Conservation (phyloP, 2,797 vertebrate species). For the Bovichtus variegatus region DNA sequence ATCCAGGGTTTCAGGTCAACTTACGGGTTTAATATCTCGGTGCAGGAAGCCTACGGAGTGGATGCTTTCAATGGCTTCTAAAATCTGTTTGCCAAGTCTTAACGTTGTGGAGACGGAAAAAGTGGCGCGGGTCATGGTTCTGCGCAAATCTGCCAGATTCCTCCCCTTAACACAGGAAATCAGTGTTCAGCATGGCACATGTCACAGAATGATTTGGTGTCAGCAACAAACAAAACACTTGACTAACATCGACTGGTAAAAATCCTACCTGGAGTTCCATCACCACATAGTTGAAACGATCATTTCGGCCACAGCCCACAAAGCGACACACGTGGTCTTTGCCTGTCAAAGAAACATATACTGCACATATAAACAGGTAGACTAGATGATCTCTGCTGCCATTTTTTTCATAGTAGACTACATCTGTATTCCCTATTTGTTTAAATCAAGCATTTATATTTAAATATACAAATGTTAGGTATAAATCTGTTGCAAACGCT, state of each 20-base stretch:
- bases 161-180: slow-evolving; percentile 85
- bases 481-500: background rate
- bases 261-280: slow-evolving; percentile 96
- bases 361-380: background rate
- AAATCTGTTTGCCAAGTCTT: slow-evolving; percentile 94
- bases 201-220: background rate
- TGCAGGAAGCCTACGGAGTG: slow-evolving; percentile 98
- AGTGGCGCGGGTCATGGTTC: slow-evolving; percentile 92
- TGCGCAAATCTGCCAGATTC: slow-evolving; percentile 96
- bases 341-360: slow-evolving; percentile 79
- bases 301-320: slow-evolving; percentile 97
- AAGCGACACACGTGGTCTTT: slow-evolving; percentile 99
- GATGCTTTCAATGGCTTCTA: slow-evolving; percentile 98
- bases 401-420: background rate
- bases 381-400: background rate
- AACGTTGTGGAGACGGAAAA: slow-evolving; percentile 96
- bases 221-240: background rate
- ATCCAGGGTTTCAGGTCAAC: slow-evolving; percentile 25
- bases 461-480: background rate
- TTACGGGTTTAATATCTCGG: slow-evolving; percentile 98
- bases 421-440: background rate
- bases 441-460: background rate
- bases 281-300: slow-evolving; percentile 98
- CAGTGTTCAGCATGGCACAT: background rate
- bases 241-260: background rate